Percentiles rank a stretch among this genome's conserved stretches.
Evolutionary conservation across 2,888 invertebrate genomes (phyloP).

Genomic region (Taphrorychus bicolor): DNA sequence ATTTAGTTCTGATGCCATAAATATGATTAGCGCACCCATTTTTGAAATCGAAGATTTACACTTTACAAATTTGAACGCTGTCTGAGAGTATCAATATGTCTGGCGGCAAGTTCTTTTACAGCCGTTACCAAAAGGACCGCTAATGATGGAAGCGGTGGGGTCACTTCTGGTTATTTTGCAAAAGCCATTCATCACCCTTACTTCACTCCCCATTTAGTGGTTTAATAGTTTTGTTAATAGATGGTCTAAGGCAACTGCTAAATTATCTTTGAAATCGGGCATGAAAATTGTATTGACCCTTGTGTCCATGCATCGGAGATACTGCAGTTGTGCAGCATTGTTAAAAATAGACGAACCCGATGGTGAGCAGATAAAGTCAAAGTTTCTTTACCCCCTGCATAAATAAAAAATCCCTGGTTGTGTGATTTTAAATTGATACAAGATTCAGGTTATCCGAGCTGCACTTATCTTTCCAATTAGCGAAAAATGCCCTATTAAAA

Average conservation of each 20-base stretch:
- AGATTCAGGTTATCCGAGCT: conserved; percentile 30
- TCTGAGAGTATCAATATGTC: not conserved
- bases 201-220: conserved; percentile 23
- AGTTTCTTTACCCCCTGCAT: not conserved
- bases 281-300: conserved; percentile 30
- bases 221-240: conserved; percentile 36
- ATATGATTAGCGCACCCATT: no score
- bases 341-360: no score
- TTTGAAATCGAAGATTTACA: no score
- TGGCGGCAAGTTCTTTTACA: conserved; percentile 41
- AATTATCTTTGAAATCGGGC: conserved; percentile 27
- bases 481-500: conserved; percentile 42
- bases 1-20: no score
- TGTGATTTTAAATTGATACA: conserved; percentile 33
- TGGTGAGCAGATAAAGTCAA: no score
- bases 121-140: conserved; percentile 52
- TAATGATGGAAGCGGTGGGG: conserved; percentile 55
- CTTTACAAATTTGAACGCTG: not conserved
- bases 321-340: not conserved
- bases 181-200: conserved; percentile 34
- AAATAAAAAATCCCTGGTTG: conserved; percentile 2
- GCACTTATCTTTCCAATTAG: conserved; percentile 45
- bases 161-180: conserved; percentile 54
- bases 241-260: conserved; percentile 25
- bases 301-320: not conserved